Percentiles rank a stretch among this genome's conserved stretches.
These are phyloP conservation scores for Branchinecta lynchi DNA, from an alignment of 1,140 invertebrate genomes.

Conservation along the genomic window DNA sequence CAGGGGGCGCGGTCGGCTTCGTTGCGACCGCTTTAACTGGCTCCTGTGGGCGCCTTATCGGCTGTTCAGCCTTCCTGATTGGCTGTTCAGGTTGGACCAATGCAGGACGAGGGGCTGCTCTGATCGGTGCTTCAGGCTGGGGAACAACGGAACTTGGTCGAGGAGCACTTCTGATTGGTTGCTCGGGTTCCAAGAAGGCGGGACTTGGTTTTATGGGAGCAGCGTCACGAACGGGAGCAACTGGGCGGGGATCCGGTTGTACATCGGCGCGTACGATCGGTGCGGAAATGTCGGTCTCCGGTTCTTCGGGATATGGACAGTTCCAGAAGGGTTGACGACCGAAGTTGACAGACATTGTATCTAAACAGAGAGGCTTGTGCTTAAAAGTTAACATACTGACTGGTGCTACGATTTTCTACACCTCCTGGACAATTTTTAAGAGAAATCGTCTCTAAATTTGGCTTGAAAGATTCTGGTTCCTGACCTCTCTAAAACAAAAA, in stretches of 20 bases:
- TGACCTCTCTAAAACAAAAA: no score
- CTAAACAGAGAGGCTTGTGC: slow-evolving; percentile 27
- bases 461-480: no score
- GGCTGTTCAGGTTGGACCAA: slow-evolving; percentile 12
- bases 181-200: background rate
- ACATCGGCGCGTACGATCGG: background rate
- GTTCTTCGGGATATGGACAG: slow-evolving; percentile 61
- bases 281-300: slow-evolving; percentile 7
- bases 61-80: background rate
- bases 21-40: slow-evolving; percentile 14
- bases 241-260: slow-evolving; percentile 9
- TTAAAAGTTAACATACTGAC: background rate
- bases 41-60: background rate
- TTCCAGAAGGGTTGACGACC: slow-evolving; percentile 75
- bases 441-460: no score
- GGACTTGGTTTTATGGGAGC: background rate
- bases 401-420: no score
- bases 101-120: no score
- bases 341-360: slow-evolving; percentile 65
- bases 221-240: background rate
- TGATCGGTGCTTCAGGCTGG: background rate
- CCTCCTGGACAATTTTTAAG: no score
- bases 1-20: slow-evolving; percentile 11
- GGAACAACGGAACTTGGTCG: background rate
- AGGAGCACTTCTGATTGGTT: background rate